A percentile compares a stretch with the other conserved stretches of the same genome.
Conservation (phyloP, 2,113 vertebrate species). For the Clarias macrocephalus region DNA sequence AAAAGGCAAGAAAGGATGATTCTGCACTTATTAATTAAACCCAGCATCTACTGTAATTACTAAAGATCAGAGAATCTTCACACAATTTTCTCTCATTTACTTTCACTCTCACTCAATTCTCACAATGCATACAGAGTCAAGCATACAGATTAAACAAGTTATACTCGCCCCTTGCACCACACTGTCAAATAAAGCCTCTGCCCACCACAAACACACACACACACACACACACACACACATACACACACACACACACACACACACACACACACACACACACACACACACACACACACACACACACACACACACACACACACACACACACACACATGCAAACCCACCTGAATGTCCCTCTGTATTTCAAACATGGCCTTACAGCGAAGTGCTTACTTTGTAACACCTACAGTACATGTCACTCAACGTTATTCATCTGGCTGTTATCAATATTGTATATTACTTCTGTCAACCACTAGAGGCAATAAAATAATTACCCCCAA, state of each 20-base stretch:
- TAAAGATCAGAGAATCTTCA: slow-evolving; percentile 69
- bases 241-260: not conserved
- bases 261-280: not conserved
- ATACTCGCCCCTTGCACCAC: not conserved
- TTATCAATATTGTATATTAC: not conserved
- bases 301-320: not conserved
- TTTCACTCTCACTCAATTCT: not conserved
- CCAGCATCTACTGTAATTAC: slow-evolving; percentile 66
- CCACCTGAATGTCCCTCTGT: not conserved
- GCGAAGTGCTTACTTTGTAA: not conserved
- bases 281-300: not conserved
- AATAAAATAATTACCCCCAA: not conserved
- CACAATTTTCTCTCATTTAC: slow-evolving; percentile 29
- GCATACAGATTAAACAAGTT: not conserved
- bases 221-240: not conserved
- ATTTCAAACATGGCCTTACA: not conserved
- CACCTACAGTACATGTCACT: not conserved
- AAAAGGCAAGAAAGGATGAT: slow-evolving; percentile 66
- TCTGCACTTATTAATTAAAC: slow-evolving; percentile 69
- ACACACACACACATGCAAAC: not conserved
- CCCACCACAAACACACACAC: not conserved
- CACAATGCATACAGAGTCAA: not conserved
- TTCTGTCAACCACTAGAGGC: slow-evolving; percentile 28
- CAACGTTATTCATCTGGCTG: not conserved
- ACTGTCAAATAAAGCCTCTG: not conserved